Evolutionary conservation across 1,140 invertebrate species (phyloP).

Genomic region (Drosophila neocordata): DNA sequence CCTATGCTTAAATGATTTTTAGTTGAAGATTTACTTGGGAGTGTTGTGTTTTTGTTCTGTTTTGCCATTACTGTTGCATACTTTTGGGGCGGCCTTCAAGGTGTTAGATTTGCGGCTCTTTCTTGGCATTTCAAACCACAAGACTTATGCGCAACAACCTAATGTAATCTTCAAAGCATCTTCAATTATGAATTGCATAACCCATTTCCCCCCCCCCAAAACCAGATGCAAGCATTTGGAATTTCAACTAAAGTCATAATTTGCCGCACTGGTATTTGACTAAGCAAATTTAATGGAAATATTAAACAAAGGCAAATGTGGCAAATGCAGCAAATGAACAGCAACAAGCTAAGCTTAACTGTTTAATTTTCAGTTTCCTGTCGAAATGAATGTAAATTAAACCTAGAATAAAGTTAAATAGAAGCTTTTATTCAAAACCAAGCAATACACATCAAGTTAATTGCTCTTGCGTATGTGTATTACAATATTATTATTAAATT

Average conservation of each 20-base stretch:
- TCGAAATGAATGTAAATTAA: not conserved
- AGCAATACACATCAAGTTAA: too few species aligned
- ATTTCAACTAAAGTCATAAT: not conserved
- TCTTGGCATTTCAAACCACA: constrained; percentile 5
- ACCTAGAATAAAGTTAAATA: not conserved
- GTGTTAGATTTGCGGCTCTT: constrained; percentile 19
- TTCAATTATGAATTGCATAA: constrained; percentile 11
- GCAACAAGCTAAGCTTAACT: not conserved
- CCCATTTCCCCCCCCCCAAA: not conserved
- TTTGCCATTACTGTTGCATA: constrained; percentile 7
- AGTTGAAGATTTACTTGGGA: not conserved
- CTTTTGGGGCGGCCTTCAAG: not conserved
- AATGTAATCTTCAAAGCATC: not conserved
- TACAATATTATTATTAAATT: too few species aligned
- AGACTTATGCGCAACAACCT: not conserved
- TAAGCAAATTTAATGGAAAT: constrained; percentile 2
- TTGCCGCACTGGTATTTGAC: not conserved
- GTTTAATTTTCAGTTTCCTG: not conserved
- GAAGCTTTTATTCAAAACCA: not conserved
- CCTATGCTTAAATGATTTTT: constrained; percentile 12
- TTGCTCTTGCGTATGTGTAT: too few species aligned
- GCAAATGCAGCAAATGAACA: too few species aligned
- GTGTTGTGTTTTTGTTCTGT: not conserved
- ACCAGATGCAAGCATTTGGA: not conserved
- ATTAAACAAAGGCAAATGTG: not conserved